Evolutionary conservation across 2,113 vertebrate species (phyloP).

Genomic region (Semnornis frantzii): DNA sequence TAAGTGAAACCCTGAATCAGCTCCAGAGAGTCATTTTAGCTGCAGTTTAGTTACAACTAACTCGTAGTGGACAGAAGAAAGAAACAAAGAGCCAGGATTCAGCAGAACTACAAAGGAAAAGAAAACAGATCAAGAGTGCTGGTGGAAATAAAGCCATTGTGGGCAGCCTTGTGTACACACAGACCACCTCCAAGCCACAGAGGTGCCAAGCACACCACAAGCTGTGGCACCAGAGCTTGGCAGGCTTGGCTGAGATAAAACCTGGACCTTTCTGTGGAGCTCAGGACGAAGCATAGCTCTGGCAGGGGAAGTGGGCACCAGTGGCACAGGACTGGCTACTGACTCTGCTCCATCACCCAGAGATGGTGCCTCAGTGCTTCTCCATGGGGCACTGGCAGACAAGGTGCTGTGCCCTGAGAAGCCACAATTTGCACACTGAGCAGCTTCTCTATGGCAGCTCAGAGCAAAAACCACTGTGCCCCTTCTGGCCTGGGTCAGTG

Average conservation of each 20-base stretch:
- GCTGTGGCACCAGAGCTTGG: accelerated
- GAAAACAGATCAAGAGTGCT: neutral
- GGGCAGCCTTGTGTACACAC: neutral
- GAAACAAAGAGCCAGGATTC: neutral
- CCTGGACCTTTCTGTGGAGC: accelerated
- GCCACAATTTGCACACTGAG: neutral
- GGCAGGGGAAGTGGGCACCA: neutral
- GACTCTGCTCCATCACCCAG: neutral
- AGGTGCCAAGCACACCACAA: accelerated
- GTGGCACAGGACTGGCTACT: accelerated
- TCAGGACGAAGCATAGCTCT: neutral
- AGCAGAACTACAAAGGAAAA: neutral
- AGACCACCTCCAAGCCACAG: neutral
- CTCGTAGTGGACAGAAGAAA: neutral
- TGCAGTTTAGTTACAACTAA: neutral
- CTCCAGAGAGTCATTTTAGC: neutral
- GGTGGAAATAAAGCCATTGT: neutral
- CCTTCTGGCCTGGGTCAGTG: neutral
- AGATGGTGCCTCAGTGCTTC: accelerated
- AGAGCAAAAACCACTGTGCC: neutral
- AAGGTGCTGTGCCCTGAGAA: neutral
- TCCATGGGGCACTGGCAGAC: accelerated
- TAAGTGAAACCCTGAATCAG: neutral
- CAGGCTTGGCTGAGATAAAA: accelerated
- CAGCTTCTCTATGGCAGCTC: neutral